Conservation (phyloP, 2,113 vertebrate species). For the Anolis sagrei region DNA sequence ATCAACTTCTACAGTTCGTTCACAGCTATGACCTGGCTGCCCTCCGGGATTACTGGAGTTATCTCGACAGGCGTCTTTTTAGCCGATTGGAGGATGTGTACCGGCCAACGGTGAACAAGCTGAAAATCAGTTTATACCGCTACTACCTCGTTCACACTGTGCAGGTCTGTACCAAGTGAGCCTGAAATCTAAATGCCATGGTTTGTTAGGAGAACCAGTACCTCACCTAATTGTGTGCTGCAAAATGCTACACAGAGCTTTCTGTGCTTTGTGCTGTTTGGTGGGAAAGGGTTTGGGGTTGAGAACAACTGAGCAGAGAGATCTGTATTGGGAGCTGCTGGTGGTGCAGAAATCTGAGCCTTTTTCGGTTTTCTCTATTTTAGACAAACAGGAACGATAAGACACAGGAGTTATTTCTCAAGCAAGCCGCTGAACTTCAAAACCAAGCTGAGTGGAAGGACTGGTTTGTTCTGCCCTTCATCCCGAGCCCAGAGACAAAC, state of each 20-base stretch:
- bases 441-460: conserved; percentile 94
- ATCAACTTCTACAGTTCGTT: conserved; percentile 91
- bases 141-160: conserved; percentile 90
- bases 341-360: neutral
- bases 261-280: neutral
- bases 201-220: neutral
- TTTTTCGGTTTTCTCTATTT: conserved; percentile 52
- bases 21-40: conserved; percentile 87
- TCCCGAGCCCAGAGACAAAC: conserved; percentile 89
- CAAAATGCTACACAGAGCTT: too few relatives aligned
- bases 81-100: conserved; percentile 93
- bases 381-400: conserved; percentile 89
- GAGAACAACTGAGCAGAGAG: neutral
- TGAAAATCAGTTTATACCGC: conserved; percentile 93
- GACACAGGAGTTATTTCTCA: conserved; percentile 95
- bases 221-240: too few relatives aligned
- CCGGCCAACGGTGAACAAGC: conserved; percentile 89
- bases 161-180: conserved; percentile 75
- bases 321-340: neutral
- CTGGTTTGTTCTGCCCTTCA: conserved; percentile 95
- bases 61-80: conserved; percentile 91
- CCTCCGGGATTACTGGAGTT: conserved; percentile 93
- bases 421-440: conserved; percentile 90
- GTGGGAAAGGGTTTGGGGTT: neutral
- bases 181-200: too few relatives aligned